Evolutionary conservation across 1,140 invertebrate species (phyloP), one percentile per base, ranked within the genome.

Genomic region (Diorhabda carinulata): DNA sequence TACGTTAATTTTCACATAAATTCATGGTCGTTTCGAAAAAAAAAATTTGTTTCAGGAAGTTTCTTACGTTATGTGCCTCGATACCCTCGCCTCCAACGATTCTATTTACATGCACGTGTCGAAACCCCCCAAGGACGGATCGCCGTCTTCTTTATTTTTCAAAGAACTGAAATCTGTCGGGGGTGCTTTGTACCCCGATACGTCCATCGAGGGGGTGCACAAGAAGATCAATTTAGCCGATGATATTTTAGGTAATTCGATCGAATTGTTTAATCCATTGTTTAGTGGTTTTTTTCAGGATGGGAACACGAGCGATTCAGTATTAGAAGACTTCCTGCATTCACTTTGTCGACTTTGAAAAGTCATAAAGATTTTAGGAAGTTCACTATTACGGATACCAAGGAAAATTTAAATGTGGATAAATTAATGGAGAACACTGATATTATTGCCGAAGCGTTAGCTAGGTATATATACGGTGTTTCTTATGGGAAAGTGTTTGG

Each of bases 271-370:
- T 2, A 2, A 4, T 52, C 2, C 47, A 4, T 52, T 67, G 70
- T 42, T 81, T 98, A 44, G 47, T 2, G 6, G 47, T 52, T 8
- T 4, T 52, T 52, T 52, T 52, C n/a, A 52, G 92, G 94, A 0
- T 99, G 97, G 97, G 97, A 99, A 80, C 98, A 99, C 78, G 97
- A 99, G 81, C 85, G 96, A 76, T 99, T 93, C 81, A 97, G 94
- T 79, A 95, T 98, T 74, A 87, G 93, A 69, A 86, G 95, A 58
- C 80, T 74, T 47, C 61, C 73, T 42, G 73, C 73, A 41, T 74
- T 74, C 65, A 74, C 73, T 7, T 43, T 74, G 63, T 74, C 73
- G n/a, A 52, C 73, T 10, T 44, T 94, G 3, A 89, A 90, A 77
- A 87, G 82, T 72, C 86, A 88, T 45, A 85, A 86, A 75, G 86